Evolutionary conservation across 2,113 vertebrate genomes (phyloP), one percentile per base, ranked within the genome.

Genomic region (Semicossyphus pulcher): DNA sequence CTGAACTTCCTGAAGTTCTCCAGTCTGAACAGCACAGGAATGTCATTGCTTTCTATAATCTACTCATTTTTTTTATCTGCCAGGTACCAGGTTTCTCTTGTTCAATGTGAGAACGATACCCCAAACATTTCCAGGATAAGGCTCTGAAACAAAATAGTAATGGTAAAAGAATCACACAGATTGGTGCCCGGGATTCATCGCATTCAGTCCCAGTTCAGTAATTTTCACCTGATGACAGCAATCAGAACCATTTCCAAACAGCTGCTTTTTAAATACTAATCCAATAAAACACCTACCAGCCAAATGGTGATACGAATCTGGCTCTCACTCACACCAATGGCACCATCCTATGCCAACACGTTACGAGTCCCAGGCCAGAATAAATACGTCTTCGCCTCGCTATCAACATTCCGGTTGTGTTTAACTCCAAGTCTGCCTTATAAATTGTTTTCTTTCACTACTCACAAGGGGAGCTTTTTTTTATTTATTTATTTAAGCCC

Each of bases 361-460:
- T 68, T 20, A 26, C 29, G 26, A 41, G n/a, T 28, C 12, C 28
- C 2, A 14, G 31, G 10, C 31, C 36, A 37, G 45, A 66, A 56
- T 10, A 23, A 49, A 54, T 48, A n/a, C n/a, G 32, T 66, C 41
- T 65, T 45, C 54, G 32, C 20, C 26, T 7, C 41, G 21, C 36
- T 36, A 25, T 42, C 56, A 36, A n/a, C 29, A 11, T 26, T 63
- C 21, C 23, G 18, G 25, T 32, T 23, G 25, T 34, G 49, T 16
- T 70, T 51, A 83, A 62, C 56, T 67, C 36, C n/a, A 52, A 58
- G 56, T 75, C 51, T 54, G 63, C 45, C 31, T 78, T 39, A 34
- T 18, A 39, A 71, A 88, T 72, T 60, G 20, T 71, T 76, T 86
- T 70, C 45, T 73, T 51, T 42, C 36, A 63, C 29, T 36, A 65